Evolutionary conservation across 2,113 vertebrate species (phyloP).

Genomic region (Chinchilla lanigera): DNA sequence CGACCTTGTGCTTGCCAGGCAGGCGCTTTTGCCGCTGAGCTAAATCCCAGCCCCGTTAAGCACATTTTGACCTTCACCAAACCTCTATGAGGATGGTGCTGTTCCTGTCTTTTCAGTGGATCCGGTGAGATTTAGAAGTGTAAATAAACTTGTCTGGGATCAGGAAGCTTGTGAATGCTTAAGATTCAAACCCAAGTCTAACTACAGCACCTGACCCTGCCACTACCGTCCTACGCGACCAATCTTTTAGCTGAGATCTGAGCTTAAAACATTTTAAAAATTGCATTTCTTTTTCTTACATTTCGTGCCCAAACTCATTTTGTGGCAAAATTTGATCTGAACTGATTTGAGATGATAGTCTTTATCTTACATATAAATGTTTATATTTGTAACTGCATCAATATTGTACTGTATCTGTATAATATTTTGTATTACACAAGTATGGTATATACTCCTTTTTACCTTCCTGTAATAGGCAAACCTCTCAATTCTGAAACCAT

Average conservation of each 20-base stretch:
- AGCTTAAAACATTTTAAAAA: not conserved
- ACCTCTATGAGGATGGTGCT: not conserved
- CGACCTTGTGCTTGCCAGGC: no score
- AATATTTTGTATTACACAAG: not conserved
- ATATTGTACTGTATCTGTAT: not conserved
- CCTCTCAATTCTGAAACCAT: not conserved
- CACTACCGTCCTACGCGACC: not conserved
- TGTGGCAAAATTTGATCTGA: not conserved
- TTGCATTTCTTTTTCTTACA: constrained; percentile 3
- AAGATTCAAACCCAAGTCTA: not conserved
- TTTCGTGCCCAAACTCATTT: not conserved
- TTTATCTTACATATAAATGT: not conserved
- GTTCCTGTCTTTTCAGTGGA: not conserved
- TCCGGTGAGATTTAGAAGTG: not conserved
- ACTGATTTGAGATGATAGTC: not conserved
- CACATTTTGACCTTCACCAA: not conserved
- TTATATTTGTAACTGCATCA: not conserved
- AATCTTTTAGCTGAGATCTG: not conserved
- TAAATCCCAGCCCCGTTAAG: no score
- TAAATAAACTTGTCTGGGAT: not conserved
- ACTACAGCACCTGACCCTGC: not conserved
- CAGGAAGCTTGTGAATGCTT: not conserved
- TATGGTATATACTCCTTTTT: not conserved
- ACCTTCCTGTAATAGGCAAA: constrained; percentile 8
- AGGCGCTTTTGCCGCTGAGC: no score